Evolutionary conservation across 2,797 vertebrate genomes (phyloP).

Genomic region (Loris lydekkerianus): DNA sequence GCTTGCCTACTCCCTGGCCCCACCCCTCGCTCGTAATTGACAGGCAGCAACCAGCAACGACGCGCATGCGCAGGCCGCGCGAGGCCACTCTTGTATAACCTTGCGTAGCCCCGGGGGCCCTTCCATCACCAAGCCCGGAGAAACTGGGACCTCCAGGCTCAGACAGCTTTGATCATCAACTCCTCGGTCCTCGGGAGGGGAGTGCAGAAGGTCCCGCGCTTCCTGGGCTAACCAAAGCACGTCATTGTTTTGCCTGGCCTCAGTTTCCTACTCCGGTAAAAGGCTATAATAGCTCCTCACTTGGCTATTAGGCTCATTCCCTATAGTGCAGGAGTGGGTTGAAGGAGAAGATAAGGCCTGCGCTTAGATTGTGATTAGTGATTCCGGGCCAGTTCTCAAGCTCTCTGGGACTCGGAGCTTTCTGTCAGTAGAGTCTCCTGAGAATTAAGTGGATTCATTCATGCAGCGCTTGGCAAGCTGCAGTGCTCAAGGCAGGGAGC

Average conservation of each 20-base stretch:
- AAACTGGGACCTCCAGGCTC: rapidly evolving
- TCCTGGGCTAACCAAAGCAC: background rate
- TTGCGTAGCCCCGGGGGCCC: background rate
- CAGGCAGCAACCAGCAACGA: background rate
- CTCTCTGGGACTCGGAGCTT: background rate
- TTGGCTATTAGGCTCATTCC: background rate
- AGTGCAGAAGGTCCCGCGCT: background rate
- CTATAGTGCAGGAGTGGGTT: background rate
- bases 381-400: background rate
- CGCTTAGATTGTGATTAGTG: background rate
- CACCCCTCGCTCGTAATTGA: slow-evolving; percentile 42
- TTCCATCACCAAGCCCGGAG: rapidly evolving
- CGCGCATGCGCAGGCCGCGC: background rate
- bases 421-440: background rate
- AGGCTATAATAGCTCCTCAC: background rate
- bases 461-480: background rate
- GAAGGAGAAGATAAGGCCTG: background rate
- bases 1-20: background rate
- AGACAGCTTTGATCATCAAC: rapidly evolving
- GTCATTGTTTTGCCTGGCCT: background rate
- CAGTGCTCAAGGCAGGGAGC: background rate
- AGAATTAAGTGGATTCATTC: background rate
- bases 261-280: background rate
- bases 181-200: background rate
- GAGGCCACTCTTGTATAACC: rapidly evolving